phyloP scores from a whole-genome alignment of 1,140 invertebrate species.

The Temnothorax curvispinosus region DNA sequence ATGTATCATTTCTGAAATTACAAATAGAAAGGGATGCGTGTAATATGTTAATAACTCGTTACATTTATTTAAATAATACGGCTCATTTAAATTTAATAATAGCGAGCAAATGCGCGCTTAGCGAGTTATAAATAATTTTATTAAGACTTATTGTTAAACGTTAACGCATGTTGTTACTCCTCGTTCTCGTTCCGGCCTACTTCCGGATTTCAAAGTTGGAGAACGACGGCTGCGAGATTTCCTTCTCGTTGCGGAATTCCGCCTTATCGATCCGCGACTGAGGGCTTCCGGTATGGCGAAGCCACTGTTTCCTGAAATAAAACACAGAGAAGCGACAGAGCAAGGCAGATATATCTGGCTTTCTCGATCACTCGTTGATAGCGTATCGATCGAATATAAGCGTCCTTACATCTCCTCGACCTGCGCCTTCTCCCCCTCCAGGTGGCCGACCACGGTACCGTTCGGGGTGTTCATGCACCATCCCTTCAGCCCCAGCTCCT shows the following conservation, averaged over 20 bases:
- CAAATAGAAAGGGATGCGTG: too few species aligned
- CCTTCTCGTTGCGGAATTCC: constrained; percentile 88
- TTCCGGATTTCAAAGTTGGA: constrained; percentile 74
- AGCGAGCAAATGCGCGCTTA: neutral
- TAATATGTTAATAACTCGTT: too few species aligned
- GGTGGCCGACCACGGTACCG: constrained; percentile 90
- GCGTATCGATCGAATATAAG: neutral
- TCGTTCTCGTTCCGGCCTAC: constrained; percentile 16
- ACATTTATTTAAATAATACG: constrained; percentile 32
- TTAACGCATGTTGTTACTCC: neutral
- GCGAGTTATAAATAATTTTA: neutral
- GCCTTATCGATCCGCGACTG: constrained; percentile 89
- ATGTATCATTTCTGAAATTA: too few species aligned
- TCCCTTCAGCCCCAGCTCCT: constrained; percentile 89
- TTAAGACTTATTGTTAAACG: neutral
- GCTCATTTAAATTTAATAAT: neutral
- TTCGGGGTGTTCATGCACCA: constrained; percentile 92
- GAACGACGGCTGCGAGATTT: constrained; percentile 78
- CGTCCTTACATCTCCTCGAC: constrained; percentile 89
- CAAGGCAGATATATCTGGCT: neutral
- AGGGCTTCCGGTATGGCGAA: constrained; percentile 89
- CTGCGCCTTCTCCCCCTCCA: constrained; percentile 89
- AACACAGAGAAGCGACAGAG: neutral
- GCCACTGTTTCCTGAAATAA: constrained; percentile 89
- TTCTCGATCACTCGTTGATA: neutral